phyloP scores from a whole-genome alignment of 2,797 vertebrate genomes.

The Rhinatrema bivittatum region DNA sequence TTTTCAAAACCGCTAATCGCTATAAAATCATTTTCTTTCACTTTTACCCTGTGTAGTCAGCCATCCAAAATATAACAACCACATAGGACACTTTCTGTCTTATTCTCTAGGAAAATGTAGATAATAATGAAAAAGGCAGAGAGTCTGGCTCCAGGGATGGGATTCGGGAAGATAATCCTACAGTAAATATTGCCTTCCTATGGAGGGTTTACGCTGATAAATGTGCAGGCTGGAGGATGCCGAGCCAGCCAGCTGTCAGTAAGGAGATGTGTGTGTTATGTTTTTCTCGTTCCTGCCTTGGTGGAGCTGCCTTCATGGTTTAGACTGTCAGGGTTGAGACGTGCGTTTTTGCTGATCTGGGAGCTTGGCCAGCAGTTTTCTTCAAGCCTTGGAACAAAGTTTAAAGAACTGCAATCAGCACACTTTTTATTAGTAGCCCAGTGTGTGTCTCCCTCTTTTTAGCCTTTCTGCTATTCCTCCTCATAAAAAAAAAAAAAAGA shows the following conservation, averaged over 20 bases:
- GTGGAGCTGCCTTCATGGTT: conserved; percentile 28
- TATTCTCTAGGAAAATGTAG: too few species aligned
- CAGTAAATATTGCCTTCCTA: conserved; percentile 53
- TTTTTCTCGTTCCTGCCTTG: conserved; percentile 53
- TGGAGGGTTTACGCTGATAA: conserved; percentile 43
- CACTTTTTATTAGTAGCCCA: conserved; percentile 42
- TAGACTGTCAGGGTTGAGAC: conserved; percentile 33
- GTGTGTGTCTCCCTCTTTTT: too few species aligned
- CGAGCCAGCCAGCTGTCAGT: conserved; percentile 47
- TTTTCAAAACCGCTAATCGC: too few species aligned
- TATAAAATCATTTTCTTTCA: too few species aligned
- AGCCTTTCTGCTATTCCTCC: conserved; percentile 28
- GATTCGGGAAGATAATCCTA: conserved; percentile 45
- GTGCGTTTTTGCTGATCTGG: conserved; percentile 45
- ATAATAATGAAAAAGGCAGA: too few species aligned
- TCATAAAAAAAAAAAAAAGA: conserved; percentile 16
- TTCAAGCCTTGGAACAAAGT: conserved; percentile 53
- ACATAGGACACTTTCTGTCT: too few species aligned
- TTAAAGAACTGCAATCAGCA: conserved; percentile 43
- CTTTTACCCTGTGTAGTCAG: too few species aligned
- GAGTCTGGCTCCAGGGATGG: too few species aligned
- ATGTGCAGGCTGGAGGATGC: conserved; percentile 32
- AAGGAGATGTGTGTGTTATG: conserved; percentile 30
- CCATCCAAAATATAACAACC: too few species aligned
- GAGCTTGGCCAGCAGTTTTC: conserved; percentile 48